Conservation (phyloP, 2,888 invertebrate genomes). For the Saturnia pavonia region DNA sequence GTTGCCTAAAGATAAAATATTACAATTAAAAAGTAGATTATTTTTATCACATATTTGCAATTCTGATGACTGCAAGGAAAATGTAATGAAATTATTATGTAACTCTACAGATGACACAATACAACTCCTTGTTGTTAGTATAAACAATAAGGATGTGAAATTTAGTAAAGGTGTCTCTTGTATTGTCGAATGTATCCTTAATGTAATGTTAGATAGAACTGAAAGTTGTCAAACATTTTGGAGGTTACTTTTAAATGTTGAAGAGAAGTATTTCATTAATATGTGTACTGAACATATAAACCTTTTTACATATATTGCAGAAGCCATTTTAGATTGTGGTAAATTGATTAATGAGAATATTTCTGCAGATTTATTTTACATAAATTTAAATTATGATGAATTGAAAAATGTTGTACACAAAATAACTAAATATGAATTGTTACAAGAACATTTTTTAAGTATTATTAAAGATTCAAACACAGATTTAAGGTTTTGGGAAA, state of each 20-base stretch:
- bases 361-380: constrained; percentile 66
- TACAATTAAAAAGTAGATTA: constrained; percentile 58
- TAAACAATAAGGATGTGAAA: constrained; percentile 48
- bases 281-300: constrained; percentile 57
- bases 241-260: constrained; percentile 53
- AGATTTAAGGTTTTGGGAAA: constrained; percentile 68
- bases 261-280: constrained; percentile 49
- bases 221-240: constrained; percentile 55
- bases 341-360: constrained; percentile 61
- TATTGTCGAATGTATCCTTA: constrained; percentile 44
- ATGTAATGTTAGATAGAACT: constrained; percentile 47
- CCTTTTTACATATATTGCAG: constrained; percentile 53
- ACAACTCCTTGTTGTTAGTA: constrained; percentile 57
- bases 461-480: constrained; percentile 67
- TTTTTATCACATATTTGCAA: constrained; percentile 49
- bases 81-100: constrained; percentile 45
- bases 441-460: constrained; percentile 66
- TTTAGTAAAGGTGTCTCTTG: constrained; percentile 38
- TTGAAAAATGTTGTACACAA: constrained; percentile 65
- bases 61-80: constrained; percentile 39
- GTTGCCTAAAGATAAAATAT: constrained; percentile 49
- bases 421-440: constrained; percentile 59
- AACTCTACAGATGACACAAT: constrained; percentile 48
- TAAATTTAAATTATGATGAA: constrained; percentile 77
- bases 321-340: constrained; percentile 66